Percentiles rank a stretch among this genome's conserved stretches.
Evolutionary conservation across 2,113 vertebrate species (phyloP).

Genomic region (Tetrao urogallus): DNA sequence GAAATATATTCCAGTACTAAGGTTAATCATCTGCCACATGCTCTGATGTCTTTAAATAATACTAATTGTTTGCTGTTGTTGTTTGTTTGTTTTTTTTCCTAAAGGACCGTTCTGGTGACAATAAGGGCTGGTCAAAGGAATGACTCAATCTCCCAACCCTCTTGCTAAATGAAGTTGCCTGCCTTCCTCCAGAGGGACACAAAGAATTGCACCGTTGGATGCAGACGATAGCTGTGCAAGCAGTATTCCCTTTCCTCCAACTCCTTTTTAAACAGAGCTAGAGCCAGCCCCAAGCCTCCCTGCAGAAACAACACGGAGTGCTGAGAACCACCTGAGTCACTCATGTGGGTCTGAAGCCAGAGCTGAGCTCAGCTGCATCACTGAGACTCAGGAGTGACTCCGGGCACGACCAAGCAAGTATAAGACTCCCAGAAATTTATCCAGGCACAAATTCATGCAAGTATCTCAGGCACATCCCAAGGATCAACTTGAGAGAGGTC

Average conservation of each 20-base stretch:
- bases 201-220: rapidly evolving
- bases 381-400: background rate
- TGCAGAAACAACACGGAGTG: background rate
- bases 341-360: background rate
- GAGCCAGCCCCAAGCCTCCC: background rate
- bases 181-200: background rate
- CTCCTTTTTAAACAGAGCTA: background rate
- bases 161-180: background rate
- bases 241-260: background rate
- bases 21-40: background rate
- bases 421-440: background rate
- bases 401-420: background rate
- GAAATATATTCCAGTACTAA: background rate
- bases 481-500: background rate
- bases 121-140: background rate
- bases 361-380: background rate
- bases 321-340: background rate
- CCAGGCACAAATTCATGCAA: background rate
- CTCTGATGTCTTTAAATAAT: background rate
- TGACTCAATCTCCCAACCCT: background rate
- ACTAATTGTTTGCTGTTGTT: background rate
- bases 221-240: background rate
- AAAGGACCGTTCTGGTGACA: background rate
- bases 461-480: background rate
- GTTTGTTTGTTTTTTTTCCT: background rate